phyloP scores from a whole-genome alignment of 2,113 vertebrate species.

The Lichenostomus cassidix region DNA sequence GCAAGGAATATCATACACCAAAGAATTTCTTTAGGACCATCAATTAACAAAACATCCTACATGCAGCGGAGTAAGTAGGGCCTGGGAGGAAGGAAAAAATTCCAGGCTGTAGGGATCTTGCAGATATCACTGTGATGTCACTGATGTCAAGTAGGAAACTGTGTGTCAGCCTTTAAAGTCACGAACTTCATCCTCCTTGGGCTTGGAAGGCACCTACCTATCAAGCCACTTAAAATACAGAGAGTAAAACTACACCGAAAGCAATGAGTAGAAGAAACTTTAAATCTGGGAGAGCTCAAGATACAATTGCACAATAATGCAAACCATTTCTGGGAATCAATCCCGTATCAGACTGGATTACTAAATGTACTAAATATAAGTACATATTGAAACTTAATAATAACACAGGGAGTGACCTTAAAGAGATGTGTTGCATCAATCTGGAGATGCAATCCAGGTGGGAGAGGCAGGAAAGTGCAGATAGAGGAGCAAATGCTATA shows the following conservation, averaged over 20 bases:
- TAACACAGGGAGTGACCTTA: not conserved
- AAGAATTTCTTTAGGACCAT: not conserved
- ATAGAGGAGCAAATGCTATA: not conserved
- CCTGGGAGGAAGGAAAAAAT: not conserved
- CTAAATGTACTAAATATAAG: not conserved
- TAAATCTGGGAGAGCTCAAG: not conserved
- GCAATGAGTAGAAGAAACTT: not conserved
- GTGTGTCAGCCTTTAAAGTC: not conserved
- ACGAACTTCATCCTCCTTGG: not conserved
- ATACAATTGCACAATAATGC: not conserved
- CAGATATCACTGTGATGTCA: not conserved
- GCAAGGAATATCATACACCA: not conserved
- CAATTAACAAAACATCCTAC: not conserved
- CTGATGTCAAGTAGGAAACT: not conserved
- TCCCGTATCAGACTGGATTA: not conserved
- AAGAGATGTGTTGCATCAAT: not conserved
- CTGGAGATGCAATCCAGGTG: not conserved
- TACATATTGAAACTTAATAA: slow-evolving; percentile 10
- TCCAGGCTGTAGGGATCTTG: not conserved
- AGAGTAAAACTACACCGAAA: not conserved
- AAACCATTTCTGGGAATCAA: slow-evolving; percentile 14
- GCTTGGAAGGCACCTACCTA: not conserved
- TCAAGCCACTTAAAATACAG: not conserved
- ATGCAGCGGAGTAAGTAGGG: not conserved
- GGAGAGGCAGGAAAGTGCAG: not conserved